Percentiles rank a stretch among this genome's conserved stretches.
phyloP scores from a whole-genome alignment of 2,113 vertebrate genomes.

The Ardeotis arabs region DNA sequence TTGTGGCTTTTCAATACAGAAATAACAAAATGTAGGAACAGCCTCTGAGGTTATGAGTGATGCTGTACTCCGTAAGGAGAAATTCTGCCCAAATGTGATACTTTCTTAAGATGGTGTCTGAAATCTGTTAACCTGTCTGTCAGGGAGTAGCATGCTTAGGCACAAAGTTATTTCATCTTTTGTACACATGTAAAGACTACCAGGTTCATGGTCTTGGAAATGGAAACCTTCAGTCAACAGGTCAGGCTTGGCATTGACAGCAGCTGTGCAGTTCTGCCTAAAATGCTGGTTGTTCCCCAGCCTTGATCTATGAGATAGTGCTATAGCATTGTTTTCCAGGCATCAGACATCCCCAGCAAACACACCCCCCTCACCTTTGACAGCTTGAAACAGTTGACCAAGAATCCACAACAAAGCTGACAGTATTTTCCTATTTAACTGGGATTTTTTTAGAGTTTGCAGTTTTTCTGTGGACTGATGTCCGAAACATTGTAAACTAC shows the following conservation, averaged over 20 bases:
- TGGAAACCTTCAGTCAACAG: neutral
- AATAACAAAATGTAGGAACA: neutral
- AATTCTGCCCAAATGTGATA: neutral
- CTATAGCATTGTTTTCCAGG: neutral
- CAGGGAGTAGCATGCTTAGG: neutral
- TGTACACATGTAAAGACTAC: neutral
- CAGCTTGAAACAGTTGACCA: neutral
- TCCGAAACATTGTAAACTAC: neutral
- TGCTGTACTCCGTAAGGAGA: neutral
- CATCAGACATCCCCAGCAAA: neutral
- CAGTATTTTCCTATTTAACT: neutral
- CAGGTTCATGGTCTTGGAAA: neutral
- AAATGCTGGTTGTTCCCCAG: neutral
- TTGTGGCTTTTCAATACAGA: neutral
- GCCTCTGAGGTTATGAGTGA: neutral
- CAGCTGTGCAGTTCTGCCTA: neutral
- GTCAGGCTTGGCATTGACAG: neutral
- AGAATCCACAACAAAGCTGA: neutral
- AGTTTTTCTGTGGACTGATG: neutral
- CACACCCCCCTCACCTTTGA: neutral
- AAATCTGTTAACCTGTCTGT: neutral
- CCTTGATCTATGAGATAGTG: neutral
- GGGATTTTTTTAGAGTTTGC: neutral
- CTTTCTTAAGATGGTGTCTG: neutral
- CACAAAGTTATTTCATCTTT: neutral